Evolutionary conservation across 92 coral and sea anemone species (phyloP), one percentile per base, ranked within the genome.

Genomic region (Zoanthus sansibaricus): DNA sequence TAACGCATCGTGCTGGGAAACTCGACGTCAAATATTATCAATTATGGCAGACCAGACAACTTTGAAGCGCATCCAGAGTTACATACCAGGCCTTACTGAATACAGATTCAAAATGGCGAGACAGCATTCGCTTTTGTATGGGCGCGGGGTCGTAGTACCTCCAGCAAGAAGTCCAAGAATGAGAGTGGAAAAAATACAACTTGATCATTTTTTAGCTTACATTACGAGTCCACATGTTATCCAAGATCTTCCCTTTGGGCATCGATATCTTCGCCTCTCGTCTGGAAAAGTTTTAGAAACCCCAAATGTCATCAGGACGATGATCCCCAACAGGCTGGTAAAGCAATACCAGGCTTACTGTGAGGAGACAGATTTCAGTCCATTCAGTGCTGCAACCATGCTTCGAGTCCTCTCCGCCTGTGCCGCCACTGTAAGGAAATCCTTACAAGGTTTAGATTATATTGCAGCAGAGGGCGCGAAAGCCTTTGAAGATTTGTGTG

Each of bases 381-480:
- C 89, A 32, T 76, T 86, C 15, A 64, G 84, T 42, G 76, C 76
- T 13, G 75, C 83, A 80, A 86, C 89, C 10, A 76, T 86, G 54
- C 17, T 59, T 0, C 32, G 75, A 12, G 67, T 75, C 62, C 83
- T 86, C 1, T 75, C 83, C 37, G 59, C 73, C 58, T 61, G 83
- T 52, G 18, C 83, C 9, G 83, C 88, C 0, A 56, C 88, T 4
- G 83, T 76, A 20, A 73, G 72, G 42, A 84, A 54, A 55, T 73
- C 82, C 16, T 56, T 79, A 44, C 79, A 79, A 18, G 79, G 72
- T 7, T 72, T 72, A 16, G 78, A 69, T 68, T 82, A 69, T 37
- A 79, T 79, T 2, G 73, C 90, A 54, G 87, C 90, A 80, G 82
- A 70, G 16, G 90, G 86, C 59, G 82, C 87, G 45, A 87, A 87